A percentile compares a stretch with the other conserved stretches of the same genome.
These are phyloP conservation scores for Drosophila macrospina DNA, from an alignment of 2,888 invertebrate species.

Conservation along the genomic window DNA sequence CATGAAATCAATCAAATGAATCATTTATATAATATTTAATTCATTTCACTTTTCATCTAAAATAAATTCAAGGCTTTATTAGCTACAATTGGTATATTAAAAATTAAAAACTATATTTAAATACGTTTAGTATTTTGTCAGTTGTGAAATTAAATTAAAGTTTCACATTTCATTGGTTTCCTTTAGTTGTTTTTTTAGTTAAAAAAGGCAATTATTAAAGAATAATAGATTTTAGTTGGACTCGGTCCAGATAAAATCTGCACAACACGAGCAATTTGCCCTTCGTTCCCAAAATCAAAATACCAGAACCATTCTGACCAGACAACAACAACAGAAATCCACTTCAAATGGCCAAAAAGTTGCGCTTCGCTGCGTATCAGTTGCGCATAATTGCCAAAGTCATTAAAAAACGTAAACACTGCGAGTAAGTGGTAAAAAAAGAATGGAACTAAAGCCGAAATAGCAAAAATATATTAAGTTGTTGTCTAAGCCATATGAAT, in stretches of 20 bases:
- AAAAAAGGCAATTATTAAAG: conserved; percentile 8
- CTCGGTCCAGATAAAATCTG: conserved; percentile 20
- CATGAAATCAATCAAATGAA: too few relatives aligned
- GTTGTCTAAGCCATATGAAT: background rate
- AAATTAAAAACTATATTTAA: background rate
- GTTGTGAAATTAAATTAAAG: background rate
- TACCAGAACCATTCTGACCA: conserved; percentile 64
- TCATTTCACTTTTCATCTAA: too few relatives aligned
- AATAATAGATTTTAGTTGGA: conserved; percentile 20
- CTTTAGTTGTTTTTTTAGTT: background rate
- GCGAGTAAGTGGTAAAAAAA: conserved; percentile 40
- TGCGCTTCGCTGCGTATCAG: conserved; percentile 75
- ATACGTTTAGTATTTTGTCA: background rate
- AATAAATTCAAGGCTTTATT: too few relatives aligned
- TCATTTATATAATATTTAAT: too few relatives aligned
- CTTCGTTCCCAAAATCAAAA: conserved; percentile 47
- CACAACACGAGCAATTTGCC: conserved; percentile 20
- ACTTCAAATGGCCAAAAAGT: conserved; percentile 60
- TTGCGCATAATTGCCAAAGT: conserved; percentile 73
- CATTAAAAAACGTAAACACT: conserved; percentile 59
- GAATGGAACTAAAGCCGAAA: conserved; percentile 29
- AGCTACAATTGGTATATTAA: too few relatives aligned
- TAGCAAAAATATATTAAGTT: background rate
- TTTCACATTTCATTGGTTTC: background rate
- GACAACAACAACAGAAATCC: conserved; percentile 23